Evolutionary conservation across 2,797 vertebrate species (phyloP).

Genomic region (Petrocephalus schoutedeni): DNA sequence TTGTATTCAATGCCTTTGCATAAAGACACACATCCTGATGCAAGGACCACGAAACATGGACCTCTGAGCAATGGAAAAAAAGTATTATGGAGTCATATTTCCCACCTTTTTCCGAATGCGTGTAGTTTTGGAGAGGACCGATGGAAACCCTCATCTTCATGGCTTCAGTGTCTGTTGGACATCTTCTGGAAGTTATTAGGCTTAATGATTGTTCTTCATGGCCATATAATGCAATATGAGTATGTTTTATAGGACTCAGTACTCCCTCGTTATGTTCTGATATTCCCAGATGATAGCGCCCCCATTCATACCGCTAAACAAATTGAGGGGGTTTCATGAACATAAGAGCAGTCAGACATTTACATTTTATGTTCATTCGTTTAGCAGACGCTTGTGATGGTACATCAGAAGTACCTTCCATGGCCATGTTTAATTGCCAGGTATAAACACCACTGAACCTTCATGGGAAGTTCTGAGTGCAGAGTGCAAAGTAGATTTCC

Average conservation of each 20-base stretch:
- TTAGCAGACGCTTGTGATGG: background rate
- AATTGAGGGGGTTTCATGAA: background rate
- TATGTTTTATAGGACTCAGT: background rate
- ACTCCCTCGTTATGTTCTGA: background rate
- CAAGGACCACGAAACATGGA: background rate
- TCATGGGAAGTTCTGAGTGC: background rate
- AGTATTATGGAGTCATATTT: background rate
- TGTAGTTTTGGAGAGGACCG: background rate
- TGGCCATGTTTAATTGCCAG: background rate
- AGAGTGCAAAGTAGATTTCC: background rate
- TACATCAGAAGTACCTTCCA: background rate
- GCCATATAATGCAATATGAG: background rate
- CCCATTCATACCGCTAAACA: background rate
- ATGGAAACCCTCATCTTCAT: no score
- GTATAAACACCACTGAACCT: conserved; percentile 8
- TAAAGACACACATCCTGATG: background rate
- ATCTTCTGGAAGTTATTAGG: background rate
- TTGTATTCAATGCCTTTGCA: background rate
- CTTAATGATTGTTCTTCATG: background rate
- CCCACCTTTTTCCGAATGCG: background rate
- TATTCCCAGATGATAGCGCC: background rate
- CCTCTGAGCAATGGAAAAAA: background rate
- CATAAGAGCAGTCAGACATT: background rate
- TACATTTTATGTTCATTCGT: background rate
- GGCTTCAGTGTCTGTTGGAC: background rate